Evolutionary conservation across 2,113 vertebrate species (phyloP), one percentile per base, ranked within the genome.

Genomic region (Rhagologus leucostigma): DNA sequence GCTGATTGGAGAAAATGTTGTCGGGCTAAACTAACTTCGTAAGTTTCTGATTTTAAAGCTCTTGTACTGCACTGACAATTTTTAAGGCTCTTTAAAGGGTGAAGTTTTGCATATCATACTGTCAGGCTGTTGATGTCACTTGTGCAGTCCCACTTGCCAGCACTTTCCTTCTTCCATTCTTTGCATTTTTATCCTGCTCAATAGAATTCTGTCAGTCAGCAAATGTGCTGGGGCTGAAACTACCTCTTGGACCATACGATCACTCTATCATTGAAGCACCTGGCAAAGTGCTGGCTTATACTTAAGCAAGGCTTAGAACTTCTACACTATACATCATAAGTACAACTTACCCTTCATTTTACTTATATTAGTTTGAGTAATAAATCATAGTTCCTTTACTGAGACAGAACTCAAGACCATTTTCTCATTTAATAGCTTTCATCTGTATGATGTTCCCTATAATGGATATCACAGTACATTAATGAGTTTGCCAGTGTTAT

Each of bases 351-450:
- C 49, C 76, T 93, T 95, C 92, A 88, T 93, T 97, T 88, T 92
- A 83, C 86, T 96, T 92, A 50, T 50, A 92, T 85, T 75, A 79
- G 59, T 74, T 94, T 87, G 76, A 94, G 47, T 87, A 90, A 97
- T 94, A 96, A 96, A 94, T 97, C 92, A 96, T 9, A 71, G 49
- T 87, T 90, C 63, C 70, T 95, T 97, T 91, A 69, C 69, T 69
- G 46, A 93, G 59, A 93, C 73, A 91, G 52, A 94, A 91, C 64
- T 96, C 46, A 35, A 49, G 87, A 94, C 21, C 47, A 89, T 95
- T 97, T 97, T 97, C 94, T 96, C 87, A 94, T 97, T 97, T 97
- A 96, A 96, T 89, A 96, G 87, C 92, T 96, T 96, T 96, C 88
- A 87, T 93, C 89, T 82, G 90, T 92, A 88, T 78, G 77, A 77